Base-by-base conservation (phyloP, 2,888 invertebrate genomes). In the Vannuccia rotundouncinata region DNA sequence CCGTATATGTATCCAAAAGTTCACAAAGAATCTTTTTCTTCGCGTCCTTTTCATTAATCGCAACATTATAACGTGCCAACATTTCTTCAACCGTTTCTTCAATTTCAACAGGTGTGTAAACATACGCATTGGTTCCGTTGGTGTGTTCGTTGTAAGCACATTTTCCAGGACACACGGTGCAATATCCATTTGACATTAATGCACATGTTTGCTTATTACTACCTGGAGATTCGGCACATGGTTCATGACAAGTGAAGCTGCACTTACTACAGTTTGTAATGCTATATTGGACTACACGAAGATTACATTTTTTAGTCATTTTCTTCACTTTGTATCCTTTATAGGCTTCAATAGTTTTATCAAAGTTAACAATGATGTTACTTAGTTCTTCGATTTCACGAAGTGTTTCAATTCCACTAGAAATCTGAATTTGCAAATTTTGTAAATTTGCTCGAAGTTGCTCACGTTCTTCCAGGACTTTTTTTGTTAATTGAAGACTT, bases 381-480 rank as follows among this genome's bases (percentile, higher is more conserved):
- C 82, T 80, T 29, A 82, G 78, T 25, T 1, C 75, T 27, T 75
- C 75, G 22, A 75, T 73, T 29, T 73, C 73, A 22, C 80, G 79
- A 0, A 83, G 59, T 22, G 81, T 79, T n/a, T 79, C 29, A 5
- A 83, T 74, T 10, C 82, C 81, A 1, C 29, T 73, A 22, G 83
- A 82, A n/a, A 83, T 66, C 17, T 79, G 0, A 60, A 74, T 66
- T 78, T 83, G 82, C n/a, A 83, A 74, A n/a, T 76, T 81, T 66
- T 75, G 29, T 22, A 84, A 73, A 0, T 59, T 25, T 25, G 81
- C 27, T 59, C 84, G 82, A 17, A 83, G 77, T 10, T 73, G 74
- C 66, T 81, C 74, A 25, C 84, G 79, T 79, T 82, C 83, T 25
- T 83, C 79, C 17, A 83, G 81, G 17, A 84, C 84, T 74, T 84